Conservation (phyloP, 2,797 vertebrate species). For the Schizopygopsis malacanthus region DNA sequence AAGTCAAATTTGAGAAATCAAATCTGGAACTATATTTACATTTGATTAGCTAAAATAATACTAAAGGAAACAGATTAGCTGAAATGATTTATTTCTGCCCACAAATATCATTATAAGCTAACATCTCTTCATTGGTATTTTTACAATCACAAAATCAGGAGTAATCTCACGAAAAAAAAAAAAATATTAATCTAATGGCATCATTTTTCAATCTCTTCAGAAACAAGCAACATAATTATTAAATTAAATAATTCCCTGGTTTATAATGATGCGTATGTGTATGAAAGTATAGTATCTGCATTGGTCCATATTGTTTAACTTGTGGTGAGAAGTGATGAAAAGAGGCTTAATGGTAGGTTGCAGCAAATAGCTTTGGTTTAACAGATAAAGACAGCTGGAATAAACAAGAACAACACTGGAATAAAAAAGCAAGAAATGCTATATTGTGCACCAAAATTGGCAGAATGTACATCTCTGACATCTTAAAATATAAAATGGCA, state of each 20-base stretch:
- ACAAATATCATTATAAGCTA: not conserved
- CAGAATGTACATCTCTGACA: conserved; percentile 18
- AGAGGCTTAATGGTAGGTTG: conserved; percentile 58
- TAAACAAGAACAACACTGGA: conserved; percentile 65
- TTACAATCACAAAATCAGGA: not conserved
- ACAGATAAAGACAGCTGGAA: conserved; percentile 74
- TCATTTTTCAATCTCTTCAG: not conserved
- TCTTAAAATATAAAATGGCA: not conserved
- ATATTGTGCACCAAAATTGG: conserved; percentile 47
- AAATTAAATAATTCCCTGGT: not conserved
- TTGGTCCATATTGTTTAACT: not conserved
- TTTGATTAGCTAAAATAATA: not conserved
- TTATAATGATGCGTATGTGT: not conserved
- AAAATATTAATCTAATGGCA: not conserved
- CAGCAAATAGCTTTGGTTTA: conserved; percentile 74
- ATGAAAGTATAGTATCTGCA: not conserved
- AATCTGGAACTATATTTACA: not conserved
- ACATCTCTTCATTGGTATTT: not conserved
- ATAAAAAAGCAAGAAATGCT: conserved; percentile 67
- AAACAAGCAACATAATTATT: not conserved
- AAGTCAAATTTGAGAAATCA: not conserved
- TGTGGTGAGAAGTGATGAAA: conserved; percentile 44
- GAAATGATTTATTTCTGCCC: not conserved
- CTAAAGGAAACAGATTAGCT: not conserved
- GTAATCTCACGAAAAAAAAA: not conserved